Percentiles rank a stretch among this genome's conserved stretches.
phyloP scores from a whole-genome alignment of 64 coral and sea anemone genomes.

The Montipora sp. region DNA sequence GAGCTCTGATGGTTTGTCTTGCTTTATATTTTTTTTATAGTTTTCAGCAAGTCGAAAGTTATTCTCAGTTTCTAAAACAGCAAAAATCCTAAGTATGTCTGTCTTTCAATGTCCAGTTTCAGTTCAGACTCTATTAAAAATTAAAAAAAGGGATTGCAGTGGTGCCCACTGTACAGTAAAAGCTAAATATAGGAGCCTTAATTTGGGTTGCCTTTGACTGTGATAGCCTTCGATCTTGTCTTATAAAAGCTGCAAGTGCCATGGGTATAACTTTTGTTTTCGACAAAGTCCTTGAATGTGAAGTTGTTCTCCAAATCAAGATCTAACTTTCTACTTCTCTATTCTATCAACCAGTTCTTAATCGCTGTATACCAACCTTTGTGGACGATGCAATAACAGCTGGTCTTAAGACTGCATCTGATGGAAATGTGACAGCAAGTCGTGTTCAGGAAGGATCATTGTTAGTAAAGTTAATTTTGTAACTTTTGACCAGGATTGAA shows the following conservation, averaged over 20 bases:
- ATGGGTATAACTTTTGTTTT: no score
- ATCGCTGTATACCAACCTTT: constrained; percentile 87
- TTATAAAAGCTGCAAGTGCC: no score
- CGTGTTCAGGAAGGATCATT: constrained; percentile 63
- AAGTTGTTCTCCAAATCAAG: background rate
- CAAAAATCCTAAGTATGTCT: no score
- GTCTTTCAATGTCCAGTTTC: no score
- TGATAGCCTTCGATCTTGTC: no score
- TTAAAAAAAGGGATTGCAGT: no score
- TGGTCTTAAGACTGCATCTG: constrained; percentile 24
- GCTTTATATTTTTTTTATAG: background rate
- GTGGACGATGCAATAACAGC: constrained; percentile 52
- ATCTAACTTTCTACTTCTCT: background rate
- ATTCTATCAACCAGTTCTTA: constrained; percentile 57
- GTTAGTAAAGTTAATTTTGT: constrained; percentile 53
- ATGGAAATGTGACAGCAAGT: constrained; percentile 46
- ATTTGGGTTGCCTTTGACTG: no score
- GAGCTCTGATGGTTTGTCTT: constrained; percentile 83
- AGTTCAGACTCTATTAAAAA: no score
- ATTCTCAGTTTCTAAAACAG: background rate
- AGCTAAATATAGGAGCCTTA: no score
- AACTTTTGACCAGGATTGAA: background rate
- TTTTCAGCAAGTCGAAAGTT: background rate
- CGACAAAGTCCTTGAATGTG: background rate
- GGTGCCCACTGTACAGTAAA: no score